A percentile compares a stretch with the other conserved stretches of the same genome.
phyloP scores from a whole-genome alignment of 2,888 invertebrate genomes.

The Chloroclysta siterata region DNA sequence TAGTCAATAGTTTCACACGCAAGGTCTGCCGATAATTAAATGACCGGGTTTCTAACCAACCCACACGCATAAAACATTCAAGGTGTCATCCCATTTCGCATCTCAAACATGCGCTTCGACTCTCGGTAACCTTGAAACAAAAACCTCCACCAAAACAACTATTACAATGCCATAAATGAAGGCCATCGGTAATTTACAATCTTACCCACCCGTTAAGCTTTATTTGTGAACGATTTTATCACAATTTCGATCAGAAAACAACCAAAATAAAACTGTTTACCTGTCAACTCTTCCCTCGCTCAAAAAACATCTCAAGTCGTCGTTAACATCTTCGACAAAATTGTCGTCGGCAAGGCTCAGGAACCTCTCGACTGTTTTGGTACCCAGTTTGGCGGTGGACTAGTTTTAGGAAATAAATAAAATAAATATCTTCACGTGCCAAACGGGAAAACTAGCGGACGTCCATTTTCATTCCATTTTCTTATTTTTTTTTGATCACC shows the following conservation, averaged over 20 bases:
- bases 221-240: background rate
- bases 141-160: conserved; percentile 32
- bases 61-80: conserved; percentile 55
- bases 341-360: conserved; percentile 77
- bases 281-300: conserved; percentile 78
- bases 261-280: conserved; percentile 72
- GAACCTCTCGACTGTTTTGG: conserved; percentile 81
- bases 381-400: conserved; percentile 80
- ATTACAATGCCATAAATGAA: conserved; percentile 13
- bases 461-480: conserved; percentile 60
- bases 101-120: conserved; percentile 61
- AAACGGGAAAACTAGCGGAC: conserved; percentile 65
- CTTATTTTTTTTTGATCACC: conserved; percentile 43
- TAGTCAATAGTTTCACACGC: background rate
- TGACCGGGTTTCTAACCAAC: conserved; percentile 43
- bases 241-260: conserved; percentile 38
- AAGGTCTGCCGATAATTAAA: conserved; percentile 5
- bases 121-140: conserved; percentile 77
- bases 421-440: conserved; percentile 71
- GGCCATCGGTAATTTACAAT: background rate
- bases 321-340: conserved; percentile 81
- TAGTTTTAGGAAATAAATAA: conserved; percentile 59
- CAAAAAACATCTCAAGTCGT: conserved; percentile 81
- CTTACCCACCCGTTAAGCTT: background rate
- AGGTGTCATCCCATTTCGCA: conserved; percentile 65